Conservation (phyloP, 2,113 vertebrate species). For the Xiphophorus hellerii region DNA sequence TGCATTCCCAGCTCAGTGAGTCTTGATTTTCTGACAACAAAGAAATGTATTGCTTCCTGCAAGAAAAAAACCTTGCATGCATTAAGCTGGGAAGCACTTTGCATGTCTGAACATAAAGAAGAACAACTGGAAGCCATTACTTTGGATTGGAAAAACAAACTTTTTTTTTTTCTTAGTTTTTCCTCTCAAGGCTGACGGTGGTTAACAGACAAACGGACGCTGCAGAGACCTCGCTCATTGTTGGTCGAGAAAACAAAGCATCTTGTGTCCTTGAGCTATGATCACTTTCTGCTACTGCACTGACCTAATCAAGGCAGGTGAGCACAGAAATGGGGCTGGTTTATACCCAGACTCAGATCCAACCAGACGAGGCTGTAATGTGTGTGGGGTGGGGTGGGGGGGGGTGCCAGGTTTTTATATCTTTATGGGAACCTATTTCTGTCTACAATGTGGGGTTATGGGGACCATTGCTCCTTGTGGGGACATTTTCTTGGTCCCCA, state of each 20-base stretch:
- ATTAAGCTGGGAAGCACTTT: constrained; percentile 33
- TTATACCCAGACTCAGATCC: constrained; percentile 29
- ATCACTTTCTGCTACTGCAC: constrained; percentile 48
- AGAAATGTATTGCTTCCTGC: constrained; percentile 24
- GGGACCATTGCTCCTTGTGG: no score
- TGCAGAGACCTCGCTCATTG: not conserved
- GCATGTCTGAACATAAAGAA: not conserved
- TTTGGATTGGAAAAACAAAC: constrained; percentile 24
- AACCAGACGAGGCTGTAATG: constrained; percentile 17
- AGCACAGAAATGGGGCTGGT: constrained; percentile 28
- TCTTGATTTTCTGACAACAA: constrained; percentile 7
- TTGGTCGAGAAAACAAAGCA: constrained; percentile 28
- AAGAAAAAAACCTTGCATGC: constrained; percentile 23
- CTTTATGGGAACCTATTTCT: no score
- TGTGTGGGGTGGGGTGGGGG: not conserved
- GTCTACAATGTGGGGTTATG: no score
- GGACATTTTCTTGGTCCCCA: no score
- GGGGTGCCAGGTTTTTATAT: no score
- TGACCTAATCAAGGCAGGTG: constrained; percentile 52
- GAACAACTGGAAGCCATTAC: not conserved
- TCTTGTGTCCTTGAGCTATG: constrained; percentile 56
- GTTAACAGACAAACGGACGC: constrained; percentile 16
- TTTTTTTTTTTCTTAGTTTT: not conserved
- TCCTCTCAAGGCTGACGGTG: constrained; percentile 38
- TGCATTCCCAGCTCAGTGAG: not conserved